Conservation (phyloP, 2,888 invertebrate species). For the Chrysolina oricalcia region DNA sequence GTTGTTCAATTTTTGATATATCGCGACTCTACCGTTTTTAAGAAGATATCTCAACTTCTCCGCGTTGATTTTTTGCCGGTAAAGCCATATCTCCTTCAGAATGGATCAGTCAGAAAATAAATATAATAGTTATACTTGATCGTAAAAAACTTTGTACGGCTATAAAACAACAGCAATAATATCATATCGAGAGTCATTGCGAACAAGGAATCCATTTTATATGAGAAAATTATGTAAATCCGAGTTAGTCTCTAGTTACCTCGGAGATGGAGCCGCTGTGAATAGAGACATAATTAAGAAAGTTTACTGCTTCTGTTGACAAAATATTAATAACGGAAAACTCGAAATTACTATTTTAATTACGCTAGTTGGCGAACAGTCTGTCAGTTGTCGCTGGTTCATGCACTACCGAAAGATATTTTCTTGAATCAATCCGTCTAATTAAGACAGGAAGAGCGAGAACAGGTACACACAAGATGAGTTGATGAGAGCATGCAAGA, state of each 20-base stretch:
- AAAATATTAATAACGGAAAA: not conserved
- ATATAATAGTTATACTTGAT: too few relatives aligned
- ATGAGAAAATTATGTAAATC: not conserved
- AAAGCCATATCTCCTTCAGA: too few relatives aligned
- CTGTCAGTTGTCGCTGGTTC: not conserved
- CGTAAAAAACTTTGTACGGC: too few relatives aligned
- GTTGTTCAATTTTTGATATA: too few relatives aligned
- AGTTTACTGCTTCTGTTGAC: not conserved
- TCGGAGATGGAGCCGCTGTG: not conserved
- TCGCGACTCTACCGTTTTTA: too few relatives aligned
- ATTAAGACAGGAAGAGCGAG: not conserved
- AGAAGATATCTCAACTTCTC: too few relatives aligned
- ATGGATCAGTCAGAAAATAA: too few relatives aligned
- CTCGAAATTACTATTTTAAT: slow-evolving; percentile 4
- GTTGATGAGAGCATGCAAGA: not conserved
- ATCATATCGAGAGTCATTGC: not conserved
- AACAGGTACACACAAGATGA: too few relatives aligned
- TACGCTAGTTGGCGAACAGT: not conserved
- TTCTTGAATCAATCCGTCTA: not conserved
- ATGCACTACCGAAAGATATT: not conserved
- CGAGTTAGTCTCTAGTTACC: not conserved
- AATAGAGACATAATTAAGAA: slow-evolving; percentile 7
- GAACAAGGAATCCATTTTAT: not conserved
- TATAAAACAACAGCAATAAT: not conserved
- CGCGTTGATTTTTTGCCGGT: too few relatives aligned